Evolutionary conservation across 2,113 vertebrate species (phyloP).

Genomic region (Phasianus colchicus): DNA sequence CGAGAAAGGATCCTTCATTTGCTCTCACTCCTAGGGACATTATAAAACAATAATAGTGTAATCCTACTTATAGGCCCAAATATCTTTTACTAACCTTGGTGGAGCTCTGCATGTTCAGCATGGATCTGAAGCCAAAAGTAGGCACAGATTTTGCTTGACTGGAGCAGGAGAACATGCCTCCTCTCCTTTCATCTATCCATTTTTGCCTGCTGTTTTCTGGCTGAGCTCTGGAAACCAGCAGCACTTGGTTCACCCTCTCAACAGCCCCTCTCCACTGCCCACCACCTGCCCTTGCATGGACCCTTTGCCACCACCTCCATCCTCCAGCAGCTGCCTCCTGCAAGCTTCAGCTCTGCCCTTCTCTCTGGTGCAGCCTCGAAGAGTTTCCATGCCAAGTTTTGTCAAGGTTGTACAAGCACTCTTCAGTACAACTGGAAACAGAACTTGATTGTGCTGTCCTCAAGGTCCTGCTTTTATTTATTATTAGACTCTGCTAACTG

Average conservation of each 20-base stretch:
- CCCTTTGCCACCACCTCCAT: fast-evolving
- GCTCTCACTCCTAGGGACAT: background rate
- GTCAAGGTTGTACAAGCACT: slow-evolving; percentile 11
- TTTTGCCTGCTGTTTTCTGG: background rate
- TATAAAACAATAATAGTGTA: background rate
- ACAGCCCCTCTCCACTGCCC: background rate
- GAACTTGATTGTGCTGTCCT: background rate
- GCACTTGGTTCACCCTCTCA: background rate
- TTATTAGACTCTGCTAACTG: slow-evolving; percentile 5
- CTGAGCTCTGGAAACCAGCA: background rate
- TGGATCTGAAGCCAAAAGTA: background rate
- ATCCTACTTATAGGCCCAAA: background rate
- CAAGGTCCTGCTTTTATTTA: slow-evolving; percentile 46
- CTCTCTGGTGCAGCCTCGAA: background rate
- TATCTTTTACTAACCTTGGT: background rate
- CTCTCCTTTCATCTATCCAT: background rate
- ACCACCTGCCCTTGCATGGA: background rate
- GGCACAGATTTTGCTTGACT: background rate
- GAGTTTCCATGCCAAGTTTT: background rate
- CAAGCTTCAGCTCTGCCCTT: background rate
- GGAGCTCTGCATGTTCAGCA: background rate
- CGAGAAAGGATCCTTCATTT: slow-evolving; percentile 2
- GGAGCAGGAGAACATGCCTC: background rate
- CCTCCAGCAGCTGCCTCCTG: background rate
- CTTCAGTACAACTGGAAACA: background rate